Evolutionary conservation across 2,113 vertebrate genomes (phyloP).

Genomic region (Oreochromis tanganicae): DNA sequence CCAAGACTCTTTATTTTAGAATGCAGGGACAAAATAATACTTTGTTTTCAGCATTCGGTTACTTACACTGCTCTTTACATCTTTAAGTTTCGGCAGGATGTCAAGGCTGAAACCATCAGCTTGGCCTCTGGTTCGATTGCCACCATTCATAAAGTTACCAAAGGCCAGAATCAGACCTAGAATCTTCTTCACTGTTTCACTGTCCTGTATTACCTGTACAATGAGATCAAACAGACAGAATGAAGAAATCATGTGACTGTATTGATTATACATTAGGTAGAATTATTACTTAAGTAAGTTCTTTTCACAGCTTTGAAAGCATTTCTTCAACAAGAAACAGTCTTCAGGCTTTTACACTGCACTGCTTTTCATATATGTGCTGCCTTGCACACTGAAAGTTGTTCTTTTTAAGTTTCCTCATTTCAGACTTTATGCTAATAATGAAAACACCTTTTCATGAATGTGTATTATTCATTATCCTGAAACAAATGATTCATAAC

Average conservation of each 20-base stretch:
- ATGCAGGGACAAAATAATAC: not conserved
- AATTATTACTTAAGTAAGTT: not conserved
- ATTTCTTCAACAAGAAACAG: not conserved
- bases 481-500: not conserved
- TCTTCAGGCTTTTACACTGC: not conserved
- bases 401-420: not conserved
- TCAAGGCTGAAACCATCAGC: slow-evolving; percentile 93
- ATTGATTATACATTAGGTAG: not conserved
- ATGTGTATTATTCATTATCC: not conserved
- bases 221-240: not conserved
- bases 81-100: slow-evolving; percentile 95
- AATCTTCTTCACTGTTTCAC: slow-evolving; percentile 80
- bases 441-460: not conserved
- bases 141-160: slow-evolving; percentile 98
- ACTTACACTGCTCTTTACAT: slow-evolving; percentile 98
- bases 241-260: not conserved
- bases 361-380: not conserved
- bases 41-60: not conserved
- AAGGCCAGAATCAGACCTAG: slow-evolving; percentile 92
- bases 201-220: slow-evolving; percentile 79
- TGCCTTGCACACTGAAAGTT: not conserved
- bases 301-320: not conserved
- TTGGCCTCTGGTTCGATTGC: slow-evolving; percentile 91
- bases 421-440: not conserved
- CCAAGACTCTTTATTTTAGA: not conserved